A percentile compares a stretch with the other conserved stretches of the same genome.
phyloP scores from a whole-genome alignment of 2,797 vertebrate genomes.

The Pampus argenteus region DNA sequence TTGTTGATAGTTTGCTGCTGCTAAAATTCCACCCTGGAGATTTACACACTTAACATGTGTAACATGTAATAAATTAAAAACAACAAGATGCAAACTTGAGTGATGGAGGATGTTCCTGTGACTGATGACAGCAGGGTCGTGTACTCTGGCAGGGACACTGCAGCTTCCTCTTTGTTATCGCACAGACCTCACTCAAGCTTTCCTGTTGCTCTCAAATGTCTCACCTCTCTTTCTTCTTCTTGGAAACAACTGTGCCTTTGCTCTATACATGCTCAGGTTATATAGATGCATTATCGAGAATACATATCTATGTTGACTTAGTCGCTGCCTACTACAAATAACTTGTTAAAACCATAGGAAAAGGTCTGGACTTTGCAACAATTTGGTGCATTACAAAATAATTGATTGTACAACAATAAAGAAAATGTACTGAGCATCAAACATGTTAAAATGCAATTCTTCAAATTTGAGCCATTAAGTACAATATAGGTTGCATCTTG shows the following conservation, averaged over 20 bases:
- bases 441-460: background rate
- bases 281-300: slow-evolving; percentile 7
- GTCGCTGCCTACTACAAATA: background rate
- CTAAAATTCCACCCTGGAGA: slow-evolving; percentile 74
- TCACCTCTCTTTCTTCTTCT: slow-evolving; percentile 29
- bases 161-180: slow-evolving; percentile 67
- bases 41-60: slow-evolving; percentile 71
- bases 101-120: slow-evolving; percentile 64
- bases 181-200: slow-evolving; percentile 44
- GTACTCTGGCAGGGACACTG: slow-evolving; percentile 56
- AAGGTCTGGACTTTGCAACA: background rate
- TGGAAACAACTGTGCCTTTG: slow-evolving; percentile 21
- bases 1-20: slow-evolving; percentile 72
- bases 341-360: slow-evolving; percentile 2
- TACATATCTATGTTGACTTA: background rate
- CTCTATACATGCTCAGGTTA: background rate
- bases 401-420: background rate
- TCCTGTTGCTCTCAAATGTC: slow-evolving; percentile 63
- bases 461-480: background rate
- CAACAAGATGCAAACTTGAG: slow-evolving; percentile 60
- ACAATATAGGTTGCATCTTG: background rate
- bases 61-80: slow-evolving; percentile 78
- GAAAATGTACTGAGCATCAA: background rate
- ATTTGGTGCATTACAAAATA: background rate
- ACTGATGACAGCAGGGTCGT: slow-evolving; percentile 69